Evolutionary conservation across 2,888 invertebrate species (phyloP), one percentile per base, ranked within the genome.

Genomic region (Parochlus steinenii): DNA sequence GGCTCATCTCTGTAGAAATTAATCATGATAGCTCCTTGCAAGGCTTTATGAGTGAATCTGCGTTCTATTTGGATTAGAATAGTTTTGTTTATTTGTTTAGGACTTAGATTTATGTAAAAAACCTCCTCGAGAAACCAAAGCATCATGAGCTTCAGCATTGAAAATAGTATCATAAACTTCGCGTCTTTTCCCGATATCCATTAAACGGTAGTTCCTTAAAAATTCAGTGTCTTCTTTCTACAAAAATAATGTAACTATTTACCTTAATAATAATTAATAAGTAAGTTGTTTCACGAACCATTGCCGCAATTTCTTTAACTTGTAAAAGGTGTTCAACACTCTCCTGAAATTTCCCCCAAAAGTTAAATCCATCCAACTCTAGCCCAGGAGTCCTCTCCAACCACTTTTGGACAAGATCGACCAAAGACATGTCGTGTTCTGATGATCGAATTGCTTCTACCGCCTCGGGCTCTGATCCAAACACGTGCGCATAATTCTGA

Each of bases 11-110:
- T 67, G 61, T 97, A 97, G 55, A 95, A 80, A 2, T 85, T 93
- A 38, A 98, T 93, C 85, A 98, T 87, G 52, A 98, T 80, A 17
- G 97, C 97, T 4, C 97, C 98, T 53, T 95, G 92, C 34, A 97
- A 63, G 0, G 97, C 97, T 39, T 71, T 71, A 58, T 95, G 86
- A 3, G 83, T 81, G 46, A 98, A 74, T 41, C 92, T 49, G 1
- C 60, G 48, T 42, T 59, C 59, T n/a, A n/a, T n/a, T n/a, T n/a
- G n/a, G n/a, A n/a, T n/a, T n/a, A 22, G 7, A 22, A n/a, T 22
- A 8, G 7, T 22, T 7, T 22, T 22, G 10, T 22, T 22, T 22
- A 22, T 8, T 22, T 7, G 23, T 22, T n/a, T 8, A 22, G 7
- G 23, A 8, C 7, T 22, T 22, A 8, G 7, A 22, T 22, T 22